Percentiles rank a stretch among this genome's conserved stretches.
phyloP scores from a whole-genome alignment of 1,140 invertebrate genomes.

The Harpegnathos saltator region DNA sequence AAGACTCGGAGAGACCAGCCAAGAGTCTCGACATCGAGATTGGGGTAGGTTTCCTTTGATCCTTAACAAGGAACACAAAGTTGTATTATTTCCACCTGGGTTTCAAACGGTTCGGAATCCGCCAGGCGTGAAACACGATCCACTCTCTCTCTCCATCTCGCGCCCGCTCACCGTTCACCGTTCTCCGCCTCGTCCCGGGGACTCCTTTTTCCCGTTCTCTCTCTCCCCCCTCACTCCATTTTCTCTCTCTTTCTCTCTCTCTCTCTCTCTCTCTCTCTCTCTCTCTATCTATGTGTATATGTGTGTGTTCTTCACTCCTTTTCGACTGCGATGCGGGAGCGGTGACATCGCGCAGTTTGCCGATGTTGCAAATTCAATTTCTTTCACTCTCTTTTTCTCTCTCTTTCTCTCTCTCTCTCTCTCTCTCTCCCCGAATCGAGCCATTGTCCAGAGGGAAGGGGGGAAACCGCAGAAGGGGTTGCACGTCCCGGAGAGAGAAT shows the following conservation, averaged over 20 bases:
- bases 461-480: slow-evolving; percentile 46
- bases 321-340: slow-evolving; percentile 54
- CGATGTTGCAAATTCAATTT: slow-evolving; percentile 76
- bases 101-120: slow-evolving; percentile 82
- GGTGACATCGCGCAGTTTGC: slow-evolving; percentile 57
- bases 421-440: not conserved
- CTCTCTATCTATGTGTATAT: too few relatives aligned
- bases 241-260: not conserved
- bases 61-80: slow-evolving; percentile 83
- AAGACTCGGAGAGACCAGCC: slow-evolving; percentile 56
- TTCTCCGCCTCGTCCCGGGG: slow-evolving; percentile 38
- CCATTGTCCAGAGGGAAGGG: slow-evolving; percentile 47
- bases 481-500: slow-evolving; percentile 17
- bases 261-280: not conserved
- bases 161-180: slow-evolving; percentile 65
- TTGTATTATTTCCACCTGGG: slow-evolving; percentile 84
- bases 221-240: not conserved
- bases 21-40: slow-evolving; percentile 73
- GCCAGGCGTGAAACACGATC: slow-evolving; percentile 82
- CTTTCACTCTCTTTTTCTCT: not conserved
- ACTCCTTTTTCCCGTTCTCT: slow-evolving; percentile 37
- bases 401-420: not conserved
- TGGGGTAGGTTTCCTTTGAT: slow-evolving; percentile 82
- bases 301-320: slow-evolving; percentile 53
- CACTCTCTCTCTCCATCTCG: slow-evolving; percentile 69